A percentile compares a stretch with the other conserved stretches of the same genome.
phyloP scores from a whole-genome alignment of 2,888 invertebrate genomes.

The Calameuta idolon region DNA sequence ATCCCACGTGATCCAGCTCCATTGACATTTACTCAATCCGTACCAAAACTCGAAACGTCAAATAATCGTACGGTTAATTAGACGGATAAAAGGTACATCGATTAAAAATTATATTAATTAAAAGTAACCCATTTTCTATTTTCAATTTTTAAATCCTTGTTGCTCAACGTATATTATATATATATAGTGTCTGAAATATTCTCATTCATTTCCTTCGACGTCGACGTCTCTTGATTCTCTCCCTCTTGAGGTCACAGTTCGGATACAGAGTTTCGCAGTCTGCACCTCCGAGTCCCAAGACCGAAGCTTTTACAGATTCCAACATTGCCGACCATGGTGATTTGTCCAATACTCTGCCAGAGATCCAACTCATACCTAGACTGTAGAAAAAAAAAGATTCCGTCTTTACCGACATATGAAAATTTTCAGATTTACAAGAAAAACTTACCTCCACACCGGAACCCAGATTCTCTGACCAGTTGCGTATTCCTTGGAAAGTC shows the following conservation, averaged over 20 bases:
- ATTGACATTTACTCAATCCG: not conserved
- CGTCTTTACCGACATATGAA: not conserved
- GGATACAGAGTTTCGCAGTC: slow-evolving; percentile 75
- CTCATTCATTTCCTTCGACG: slow-evolving; percentile 46
- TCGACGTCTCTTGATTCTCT: slow-evolving; percentile 61
- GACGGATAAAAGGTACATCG: not conserved
- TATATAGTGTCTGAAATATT: not conserved
- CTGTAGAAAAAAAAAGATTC: slow-evolving; percentile 68
- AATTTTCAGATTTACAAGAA: not conserved
- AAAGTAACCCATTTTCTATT: too few relatives aligned
- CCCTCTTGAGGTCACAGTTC: slow-evolving; percentile 68
- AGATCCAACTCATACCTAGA: slow-evolving; percentile 82
- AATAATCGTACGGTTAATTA: not conserved
- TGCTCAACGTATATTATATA: not conserved
- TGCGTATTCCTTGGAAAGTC: slow-evolving; percentile 70
- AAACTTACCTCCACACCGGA: slow-evolving; percentile 80
- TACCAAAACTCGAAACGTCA: not conserved
- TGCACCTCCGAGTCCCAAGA: slow-evolving; percentile 77
- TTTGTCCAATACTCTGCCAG: slow-evolving; percentile 69
- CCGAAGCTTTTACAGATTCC: slow-evolving; percentile 75
- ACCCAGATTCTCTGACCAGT: slow-evolving; percentile 76
- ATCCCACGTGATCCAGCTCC: slow-evolving; percentile 33
- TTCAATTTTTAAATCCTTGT: not conserved
- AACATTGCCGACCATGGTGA: slow-evolving; percentile 69
- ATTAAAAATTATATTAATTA: not conserved